Conservation (phyloP, 2,113 vertebrate genomes). For the Mellivora capensis region DNA sequence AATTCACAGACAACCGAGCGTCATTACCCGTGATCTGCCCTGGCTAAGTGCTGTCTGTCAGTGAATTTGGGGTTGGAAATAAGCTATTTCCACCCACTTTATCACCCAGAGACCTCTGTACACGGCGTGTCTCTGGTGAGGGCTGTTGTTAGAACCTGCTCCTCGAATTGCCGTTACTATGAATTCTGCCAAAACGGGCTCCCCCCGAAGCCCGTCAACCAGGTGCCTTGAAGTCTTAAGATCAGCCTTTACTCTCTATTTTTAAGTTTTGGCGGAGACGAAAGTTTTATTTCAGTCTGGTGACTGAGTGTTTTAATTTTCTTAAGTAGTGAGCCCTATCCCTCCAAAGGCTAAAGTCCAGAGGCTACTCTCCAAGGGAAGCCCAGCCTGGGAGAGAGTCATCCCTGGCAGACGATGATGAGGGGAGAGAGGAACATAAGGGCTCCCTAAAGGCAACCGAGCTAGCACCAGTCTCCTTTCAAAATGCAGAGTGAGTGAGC, state of each 20-base stretch:
- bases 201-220: background rate
- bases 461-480: background rate
- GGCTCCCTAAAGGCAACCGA: background rate
- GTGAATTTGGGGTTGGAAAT: background rate
- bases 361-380: background rate
- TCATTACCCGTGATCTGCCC: background rate
- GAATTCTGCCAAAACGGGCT: background rate
- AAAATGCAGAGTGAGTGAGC: fast-evolving
- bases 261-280: background rate
- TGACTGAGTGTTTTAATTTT: slow-evolving; percentile 46
- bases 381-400: background rate
- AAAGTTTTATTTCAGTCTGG: slow-evolving; percentile 42
- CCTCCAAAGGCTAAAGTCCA: background rate
- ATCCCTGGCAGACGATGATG: fast-evolving
- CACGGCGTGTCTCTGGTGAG: background rate
- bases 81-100: background rate
- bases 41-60: background rate
- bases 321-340: slow-evolving; percentile 25
- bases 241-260: slow-evolving; percentile 27
- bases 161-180: background rate
- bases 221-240: slow-evolving; percentile 35
- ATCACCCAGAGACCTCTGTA: background rate
- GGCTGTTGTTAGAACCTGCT: background rate
- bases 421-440: fast-evolving
- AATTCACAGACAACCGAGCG: background rate